Evolutionary conservation across 2,888 invertebrate genomes (phyloP).

Genomic region (Luperina nickerlii): DNA sequence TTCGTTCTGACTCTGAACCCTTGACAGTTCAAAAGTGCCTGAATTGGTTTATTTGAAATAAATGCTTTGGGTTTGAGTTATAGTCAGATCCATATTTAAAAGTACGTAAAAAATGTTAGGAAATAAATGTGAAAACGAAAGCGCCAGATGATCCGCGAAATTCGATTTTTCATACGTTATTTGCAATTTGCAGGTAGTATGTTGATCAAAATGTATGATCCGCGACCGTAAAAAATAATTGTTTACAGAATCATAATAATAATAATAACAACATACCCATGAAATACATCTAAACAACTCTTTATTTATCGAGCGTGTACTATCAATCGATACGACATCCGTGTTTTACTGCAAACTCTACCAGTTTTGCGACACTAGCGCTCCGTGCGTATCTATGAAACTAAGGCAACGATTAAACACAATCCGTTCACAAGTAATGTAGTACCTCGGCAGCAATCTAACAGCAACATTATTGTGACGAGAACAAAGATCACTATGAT

Average conservation of each 20-base stretch:
- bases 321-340: neutral
- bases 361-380: neutral
- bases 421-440: neutral
- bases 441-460: neutral
- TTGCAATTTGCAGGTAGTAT: neutral
- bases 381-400: neutral
- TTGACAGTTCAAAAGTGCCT: neutral
- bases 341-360: neutral
- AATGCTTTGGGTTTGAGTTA: neutral
- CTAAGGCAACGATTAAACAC: neutral
- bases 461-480: no score
- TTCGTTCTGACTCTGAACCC: neutral
- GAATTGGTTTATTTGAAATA: neutral
- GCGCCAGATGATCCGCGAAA: neutral
- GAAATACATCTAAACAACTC: neutral
- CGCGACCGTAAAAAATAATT: neutral
- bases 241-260: neutral
- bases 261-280: no score
- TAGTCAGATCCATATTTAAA: no score
- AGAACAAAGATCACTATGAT: neutral
- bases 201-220: neutral
- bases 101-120: neutral
- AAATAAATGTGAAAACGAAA: neutral
- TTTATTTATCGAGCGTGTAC: neutral
- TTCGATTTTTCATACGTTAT: neutral